phyloP scores from a whole-genome alignment of 2,113 vertebrate species.

The Onychorhynchus coronatus region DNA sequence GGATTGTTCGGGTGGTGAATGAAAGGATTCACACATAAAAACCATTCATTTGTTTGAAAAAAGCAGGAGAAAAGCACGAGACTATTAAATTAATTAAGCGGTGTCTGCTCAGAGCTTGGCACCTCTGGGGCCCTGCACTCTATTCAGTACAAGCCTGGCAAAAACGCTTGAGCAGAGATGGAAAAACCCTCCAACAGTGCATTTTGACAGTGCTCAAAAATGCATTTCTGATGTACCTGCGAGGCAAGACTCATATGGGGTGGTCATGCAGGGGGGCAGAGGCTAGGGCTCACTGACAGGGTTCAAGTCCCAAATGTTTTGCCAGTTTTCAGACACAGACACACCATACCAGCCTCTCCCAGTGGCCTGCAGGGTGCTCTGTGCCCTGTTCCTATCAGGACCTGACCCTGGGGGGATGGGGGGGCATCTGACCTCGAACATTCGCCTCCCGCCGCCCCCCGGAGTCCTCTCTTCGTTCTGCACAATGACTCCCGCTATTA shows the following conservation, averaged over 20 bases:
- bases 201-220: neutral
- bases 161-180: neutral
- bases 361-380: neutral
- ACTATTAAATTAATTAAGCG: neutral
- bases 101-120: neutral
- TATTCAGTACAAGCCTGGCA: neutral
- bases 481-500: neutral
- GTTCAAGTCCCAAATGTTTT: neutral
- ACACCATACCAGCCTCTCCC: neutral
- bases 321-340: neutral
- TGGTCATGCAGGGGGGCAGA: neutral
- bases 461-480: neutral
- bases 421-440: neutral
- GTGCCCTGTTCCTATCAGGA: neutral
- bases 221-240: accelerated
- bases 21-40: neutral
- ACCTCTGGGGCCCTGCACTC: neutral
- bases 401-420: neutral
- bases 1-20: neutral
- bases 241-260: neutral
- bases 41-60: neutral
- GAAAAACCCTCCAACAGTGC: neutral
- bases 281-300: neutral
- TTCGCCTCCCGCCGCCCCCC: neutral
- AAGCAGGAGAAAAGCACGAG: neutral